phyloP scores from a whole-genome alignment of 2,888 invertebrate genomes.

The Cerastis rubricosa region DNA sequence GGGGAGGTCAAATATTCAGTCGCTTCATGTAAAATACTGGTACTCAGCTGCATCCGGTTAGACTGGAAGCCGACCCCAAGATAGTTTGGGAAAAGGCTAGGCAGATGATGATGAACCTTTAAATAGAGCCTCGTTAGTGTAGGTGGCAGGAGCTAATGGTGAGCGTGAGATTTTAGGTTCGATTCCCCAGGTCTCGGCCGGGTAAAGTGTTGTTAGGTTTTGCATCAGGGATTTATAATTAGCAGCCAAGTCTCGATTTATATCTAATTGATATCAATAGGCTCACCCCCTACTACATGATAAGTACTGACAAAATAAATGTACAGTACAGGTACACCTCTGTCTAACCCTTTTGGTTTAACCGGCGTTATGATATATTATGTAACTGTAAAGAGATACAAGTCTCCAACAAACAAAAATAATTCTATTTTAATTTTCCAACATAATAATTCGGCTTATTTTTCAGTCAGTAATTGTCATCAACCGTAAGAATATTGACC shows the following conservation, averaged over 20 bases:
- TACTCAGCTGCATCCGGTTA: no score
- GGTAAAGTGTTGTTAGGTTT: neutral
- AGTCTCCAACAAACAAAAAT: neutral
- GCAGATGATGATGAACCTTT: no score
- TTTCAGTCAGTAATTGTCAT: constrained; percentile 43
- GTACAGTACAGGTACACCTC: neutral
- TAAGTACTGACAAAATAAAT: neutral
- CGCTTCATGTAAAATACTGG: no score
- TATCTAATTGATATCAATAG: neutral
- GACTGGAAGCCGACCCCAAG: no score
- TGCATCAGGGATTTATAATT: neutral
- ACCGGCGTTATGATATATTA: neutral
- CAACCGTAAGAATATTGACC: constrained; percentile 50
- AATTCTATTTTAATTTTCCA: constrained; percentile 16
- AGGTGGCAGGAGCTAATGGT: neutral
- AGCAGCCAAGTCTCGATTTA: neutral
- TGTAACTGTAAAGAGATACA: neutral
- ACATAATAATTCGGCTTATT: constrained; percentile 34
- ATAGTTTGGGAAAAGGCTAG: no score
- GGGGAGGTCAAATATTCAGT: no score
- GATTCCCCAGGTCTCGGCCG: neutral
- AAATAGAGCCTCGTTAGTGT: neutral
- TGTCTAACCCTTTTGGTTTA: neutral
- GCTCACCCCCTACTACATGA: neutral
- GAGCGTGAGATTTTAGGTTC: neutral